Conservation (phyloP, 1,140 invertebrate genomes). For the Pseudomyrmex flavicornis region DNA sequence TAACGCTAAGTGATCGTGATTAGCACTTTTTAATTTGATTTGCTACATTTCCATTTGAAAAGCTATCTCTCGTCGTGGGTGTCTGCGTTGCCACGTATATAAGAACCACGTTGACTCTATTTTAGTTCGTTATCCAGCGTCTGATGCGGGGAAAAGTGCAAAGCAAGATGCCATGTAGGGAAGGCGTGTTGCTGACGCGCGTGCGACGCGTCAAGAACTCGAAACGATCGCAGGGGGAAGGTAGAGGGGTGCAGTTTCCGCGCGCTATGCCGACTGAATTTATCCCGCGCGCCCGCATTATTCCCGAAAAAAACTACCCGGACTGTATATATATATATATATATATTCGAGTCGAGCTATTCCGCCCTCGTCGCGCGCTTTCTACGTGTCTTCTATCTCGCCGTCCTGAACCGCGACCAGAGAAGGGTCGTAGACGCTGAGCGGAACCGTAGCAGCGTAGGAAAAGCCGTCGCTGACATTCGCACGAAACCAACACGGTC, state of each 20-base stretch:
- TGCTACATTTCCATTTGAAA: constrained; percentile 11
- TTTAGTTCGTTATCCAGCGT: constrained; percentile 49
- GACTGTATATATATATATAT: neutral
- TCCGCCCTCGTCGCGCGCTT: constrained; percentile 46
- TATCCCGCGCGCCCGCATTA: constrained; percentile 21
- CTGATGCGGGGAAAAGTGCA: constrained; percentile 54
- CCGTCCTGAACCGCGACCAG: constrained; percentile 27
- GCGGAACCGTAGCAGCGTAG: constrained; percentile 11
- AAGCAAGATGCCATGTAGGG: constrained; percentile 49
- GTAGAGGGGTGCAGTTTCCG: neutral
- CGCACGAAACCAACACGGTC: constrained; percentile 43
- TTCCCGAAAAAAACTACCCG: neutral
- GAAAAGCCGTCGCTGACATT: constrained; percentile 37
- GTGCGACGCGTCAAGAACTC: constrained; percentile 54
- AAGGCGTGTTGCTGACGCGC: constrained; percentile 55
- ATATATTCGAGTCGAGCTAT: constrained; percentile 1
- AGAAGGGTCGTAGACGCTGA: constrained; percentile 42
- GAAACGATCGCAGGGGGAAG: constrained; percentile 32
- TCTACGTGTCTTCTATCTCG: constrained; percentile 43
- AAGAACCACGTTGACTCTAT: constrained; percentile 45
- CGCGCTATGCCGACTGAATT: constrained; percentile 53
- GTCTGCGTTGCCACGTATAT: neutral
- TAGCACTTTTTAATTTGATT: neutral
- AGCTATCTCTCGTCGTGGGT: neutral
- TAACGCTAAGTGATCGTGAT: neutral